phyloP scores from a whole-genome alignment of 2,888 invertebrate genomes.

The Serripes groenlandicus region DNA sequence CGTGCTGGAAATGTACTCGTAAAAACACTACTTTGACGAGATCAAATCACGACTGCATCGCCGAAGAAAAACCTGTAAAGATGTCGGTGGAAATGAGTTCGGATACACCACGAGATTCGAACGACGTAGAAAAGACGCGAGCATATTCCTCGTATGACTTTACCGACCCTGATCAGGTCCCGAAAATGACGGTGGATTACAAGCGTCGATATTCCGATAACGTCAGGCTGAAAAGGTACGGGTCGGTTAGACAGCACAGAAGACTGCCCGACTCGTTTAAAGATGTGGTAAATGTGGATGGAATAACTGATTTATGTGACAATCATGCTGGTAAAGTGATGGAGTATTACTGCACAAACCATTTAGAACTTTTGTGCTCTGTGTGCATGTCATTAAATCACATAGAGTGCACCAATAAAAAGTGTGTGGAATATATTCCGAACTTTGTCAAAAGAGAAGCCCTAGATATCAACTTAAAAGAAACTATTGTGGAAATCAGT shows the following conservation, averaged over 20 bases:
- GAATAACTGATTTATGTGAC: neutral
- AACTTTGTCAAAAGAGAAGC: neutral
- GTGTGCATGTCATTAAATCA: conserved; percentile 5
- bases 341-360: conserved; percentile 6
- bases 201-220: neutral
- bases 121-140: neutral
- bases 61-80: neutral
- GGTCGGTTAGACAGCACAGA: neutral
- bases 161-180: neutral
- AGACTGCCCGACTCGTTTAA: too few species aligned
- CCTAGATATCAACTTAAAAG: neutral
- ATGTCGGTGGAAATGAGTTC: neutral
- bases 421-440: conserved; percentile 1
- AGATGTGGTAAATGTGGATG: neutral
- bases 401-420: neutral
- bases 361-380: neutral
- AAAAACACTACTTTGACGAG: neutral
- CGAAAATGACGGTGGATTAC: neutral
- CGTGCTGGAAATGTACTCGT: conserved; percentile 8
- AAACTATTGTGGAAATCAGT: neutral
- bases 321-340: neutral
- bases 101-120: neutral
- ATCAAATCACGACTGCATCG: neutral
- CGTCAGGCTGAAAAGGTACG: neutral
- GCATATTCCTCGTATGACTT: neutral